Base-by-base conservation (phyloP, 2,113 vertebrate species). In the Falcunculus frontatus region DNA sequence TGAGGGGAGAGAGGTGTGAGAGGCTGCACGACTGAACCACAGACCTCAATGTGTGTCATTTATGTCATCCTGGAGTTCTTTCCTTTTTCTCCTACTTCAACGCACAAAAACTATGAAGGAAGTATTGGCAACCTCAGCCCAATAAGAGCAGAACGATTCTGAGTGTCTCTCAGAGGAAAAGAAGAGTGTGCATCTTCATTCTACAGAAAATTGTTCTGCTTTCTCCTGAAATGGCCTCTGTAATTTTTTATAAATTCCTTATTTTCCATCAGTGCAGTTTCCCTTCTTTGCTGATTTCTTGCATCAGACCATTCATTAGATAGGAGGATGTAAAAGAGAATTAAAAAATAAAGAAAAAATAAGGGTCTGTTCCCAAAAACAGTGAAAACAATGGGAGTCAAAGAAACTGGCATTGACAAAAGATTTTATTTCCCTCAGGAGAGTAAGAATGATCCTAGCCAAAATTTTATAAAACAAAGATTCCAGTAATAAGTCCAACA, bases 301-400 rank as follows among this genome's bases (percentile, higher is more conserved):
- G 86, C 92, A 82, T 92, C 86, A 96, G 69, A 68, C 80, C 94
- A 94, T 96, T 96, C 95, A 90, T 94, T 68, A 96, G 90, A 94
- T 92, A 94, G 53, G 46, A 90, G 86, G 69, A 93, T 82, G 52
- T 70, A 92, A 74, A 80, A 94, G 49, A 84, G 72, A 95, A 95
- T 70, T 95, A 82, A 78, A 96, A 89, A 96, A 84, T 91, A 74
- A 76, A 83, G 75, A 73, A 94, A 83, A 95, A 96, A 83, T 53
- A 90, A 90, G 68, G 44, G 42, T 90, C 83, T 78, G 85, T 93
- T 96, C 73, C 93, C 96, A 92, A 93, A 96, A 68, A 47, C 88
- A 89, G 76, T 75, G 90, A 87, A 94, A 94, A 96, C 95, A 96
- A 96, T 97, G 62, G 95, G 57, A 95, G 73, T 53, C 86, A 96